phyloP scores from a whole-genome alignment of 2,888 invertebrate species.

The Dioctria linearis region DNA sequence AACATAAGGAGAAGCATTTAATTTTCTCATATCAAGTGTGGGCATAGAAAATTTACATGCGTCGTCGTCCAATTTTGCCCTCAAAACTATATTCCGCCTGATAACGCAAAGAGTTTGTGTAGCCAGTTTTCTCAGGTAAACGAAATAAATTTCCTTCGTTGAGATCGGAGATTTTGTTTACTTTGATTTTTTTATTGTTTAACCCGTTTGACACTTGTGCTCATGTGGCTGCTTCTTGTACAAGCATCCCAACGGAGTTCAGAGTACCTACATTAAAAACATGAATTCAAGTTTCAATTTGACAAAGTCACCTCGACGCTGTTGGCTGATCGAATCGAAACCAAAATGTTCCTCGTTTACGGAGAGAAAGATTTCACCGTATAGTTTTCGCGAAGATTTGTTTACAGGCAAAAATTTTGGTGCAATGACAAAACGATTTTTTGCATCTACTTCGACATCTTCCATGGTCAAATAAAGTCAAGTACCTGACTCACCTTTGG shows the following conservation, averaged over 20 bases:
- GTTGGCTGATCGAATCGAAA: not conserved
- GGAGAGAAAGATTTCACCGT: constrained; percentile 17
- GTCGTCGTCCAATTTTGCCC: not conserved
- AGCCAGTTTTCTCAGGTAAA: not conserved
- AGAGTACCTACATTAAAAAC: constrained; percentile 24
- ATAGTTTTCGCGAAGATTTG: constrained; percentile 34
- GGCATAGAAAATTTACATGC: constrained; percentile 21
- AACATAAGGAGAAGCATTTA: constrained; percentile 35
- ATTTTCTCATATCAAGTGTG: constrained; percentile 47
- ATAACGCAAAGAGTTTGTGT: not conserved
- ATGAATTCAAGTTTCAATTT: constrained; percentile 31
- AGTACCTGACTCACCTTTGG: constrained; percentile 43
- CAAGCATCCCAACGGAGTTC: constrained; percentile 13
- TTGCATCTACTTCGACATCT: not conserved
- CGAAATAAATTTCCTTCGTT: constrained; percentile 42
- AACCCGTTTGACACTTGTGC: constrained; percentile 43
- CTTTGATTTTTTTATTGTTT: constrained; percentile 44
- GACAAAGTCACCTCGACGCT: constrained; percentile 28
- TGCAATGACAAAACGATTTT: constrained; percentile 24
- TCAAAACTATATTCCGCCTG: not conserved
- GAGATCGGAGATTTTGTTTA: constrained; percentile 30
- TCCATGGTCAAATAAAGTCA: constrained; percentile 28
- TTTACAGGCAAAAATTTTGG: constrained; percentile 12
- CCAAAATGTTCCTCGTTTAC: not conserved
- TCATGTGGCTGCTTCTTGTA: constrained; percentile 14